Evolutionary conservation across 2,113 vertebrate species (phyloP).

Genomic region (Ochotona princeps): DNA sequence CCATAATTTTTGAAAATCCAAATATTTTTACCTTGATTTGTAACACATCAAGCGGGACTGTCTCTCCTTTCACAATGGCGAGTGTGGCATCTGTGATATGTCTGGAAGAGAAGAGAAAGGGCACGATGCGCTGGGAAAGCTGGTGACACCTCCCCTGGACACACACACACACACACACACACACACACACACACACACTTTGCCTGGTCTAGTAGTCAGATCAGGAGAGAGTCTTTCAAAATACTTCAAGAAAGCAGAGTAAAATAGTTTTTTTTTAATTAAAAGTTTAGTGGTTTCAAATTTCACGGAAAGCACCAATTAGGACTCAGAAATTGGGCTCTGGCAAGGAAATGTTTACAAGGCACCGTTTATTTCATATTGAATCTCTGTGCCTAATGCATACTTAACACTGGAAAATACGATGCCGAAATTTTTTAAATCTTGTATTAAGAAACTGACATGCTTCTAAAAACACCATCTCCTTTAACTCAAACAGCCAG

Average conservation of each 20-base stretch:
- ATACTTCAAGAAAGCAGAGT: neutral
- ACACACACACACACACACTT: no score
- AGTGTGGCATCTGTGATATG: conserved; percentile 93
- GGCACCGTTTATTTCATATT: neutral
- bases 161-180: neutral
- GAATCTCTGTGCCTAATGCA: neutral
- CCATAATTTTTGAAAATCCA: neutral
- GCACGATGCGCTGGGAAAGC: neutral
- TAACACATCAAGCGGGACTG: conserved; percentile 94
- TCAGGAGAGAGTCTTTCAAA: conserved; percentile 3
- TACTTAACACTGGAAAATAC: neutral
- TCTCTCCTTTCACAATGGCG: conserved; percentile 96
- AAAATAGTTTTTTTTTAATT: neutral
- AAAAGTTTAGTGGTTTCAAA: neutral
- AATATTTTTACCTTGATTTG: conserved; percentile 92
- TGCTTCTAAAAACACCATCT: neutral
- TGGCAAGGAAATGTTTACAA: neutral
- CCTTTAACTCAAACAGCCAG: neutral
- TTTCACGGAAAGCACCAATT: neutral
- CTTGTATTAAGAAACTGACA: conserved; percentile 40
- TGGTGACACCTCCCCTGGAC: neutral
- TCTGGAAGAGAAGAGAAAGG: conserved; percentile 81
- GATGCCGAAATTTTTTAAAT: neutral
- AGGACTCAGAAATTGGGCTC: neutral
- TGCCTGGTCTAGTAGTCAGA: neutral